Base-by-base conservation (phyloP, 2,113 vertebrate species). In the Megalops atlanticus region DNA sequence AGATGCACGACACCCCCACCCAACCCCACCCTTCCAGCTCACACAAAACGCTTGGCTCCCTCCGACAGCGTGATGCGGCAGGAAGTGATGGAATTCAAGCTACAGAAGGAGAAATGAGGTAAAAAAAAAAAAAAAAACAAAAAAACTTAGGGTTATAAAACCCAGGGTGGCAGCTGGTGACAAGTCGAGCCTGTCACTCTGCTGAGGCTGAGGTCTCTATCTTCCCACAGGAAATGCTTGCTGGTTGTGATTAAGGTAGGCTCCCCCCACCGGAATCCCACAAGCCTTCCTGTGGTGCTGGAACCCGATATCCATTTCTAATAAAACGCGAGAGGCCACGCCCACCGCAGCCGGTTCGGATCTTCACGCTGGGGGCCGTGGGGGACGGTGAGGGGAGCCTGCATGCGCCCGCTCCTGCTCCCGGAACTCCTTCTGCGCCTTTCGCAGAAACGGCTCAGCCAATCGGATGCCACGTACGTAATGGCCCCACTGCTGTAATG, bases 211-310 rank as follows among this genome's bases (percentile, higher is more conserved):
- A 8, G 10, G 58, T 31, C 8, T 24, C 24, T 24, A 11, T 64
- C 58, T 77, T 70, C 79, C 35, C 38, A 64, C 80, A 86, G 84
- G 84, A 87, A 85, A 68, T 71, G 80, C 54, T 79, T 82, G 76
- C 80, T 82, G 82, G 58, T 85, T 69, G 80, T 85, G 86, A 87
- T 84, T 84, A 85, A 64, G 70, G 80, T n/a, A 24, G 39, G 69
- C 80, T 38, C 71, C 31, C n/a, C n/a, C n/a, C n/a, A n/a, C n/a
- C n/a, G n/a, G n/a, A n/a, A 35, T 80, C 52, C 33, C 82, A 58
- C 58, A 71, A 11, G 78, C 80, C 73, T 49, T 81, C 78, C 77
- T 80, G 80, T 77, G 81, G 80, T 27, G 45, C 74, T 33, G 82
- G 86, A 87, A 85, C 80, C 80, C 78, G 76, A 84, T 81, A 81